Evolutionary conservation across 2,113 vertebrate species (phyloP).

Genomic region (Vicugna pacos): DNA sequence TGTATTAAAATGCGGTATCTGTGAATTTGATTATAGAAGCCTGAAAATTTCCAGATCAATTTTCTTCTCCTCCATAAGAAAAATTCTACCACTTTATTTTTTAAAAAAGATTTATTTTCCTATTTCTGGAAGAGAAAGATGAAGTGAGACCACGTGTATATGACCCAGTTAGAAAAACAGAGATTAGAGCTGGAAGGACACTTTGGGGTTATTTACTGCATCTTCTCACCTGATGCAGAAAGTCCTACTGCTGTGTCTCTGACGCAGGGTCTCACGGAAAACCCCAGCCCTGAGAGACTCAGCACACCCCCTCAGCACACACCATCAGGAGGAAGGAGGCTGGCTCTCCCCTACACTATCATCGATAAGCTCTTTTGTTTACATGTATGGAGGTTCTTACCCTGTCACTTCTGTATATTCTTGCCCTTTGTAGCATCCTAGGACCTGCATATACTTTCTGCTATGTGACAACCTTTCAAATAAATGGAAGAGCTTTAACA

Average conservation of each 20-base stretch:
- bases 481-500: not conserved
- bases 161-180: not conserved
- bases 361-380: not conserved
- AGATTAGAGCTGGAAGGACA: not conserved
- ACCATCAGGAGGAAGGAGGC: not conserved
- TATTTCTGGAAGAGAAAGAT: not conserved
- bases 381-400: not conserved
- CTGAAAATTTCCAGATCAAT: constrained; percentile 19
- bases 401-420: not conserved
- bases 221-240: not conserved
- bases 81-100: not conserved
- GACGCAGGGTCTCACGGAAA: not conserved
- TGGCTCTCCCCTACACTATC: not conserved
- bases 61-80: not conserved
- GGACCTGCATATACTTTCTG: not conserved
- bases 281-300: not conserved
- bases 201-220: not conserved
- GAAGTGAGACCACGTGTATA: not conserved
- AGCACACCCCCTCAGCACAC: not conserved
- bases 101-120: not conserved
- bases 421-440: not conserved
- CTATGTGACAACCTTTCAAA: not conserved
- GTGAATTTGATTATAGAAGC: not conserved
- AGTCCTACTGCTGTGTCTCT: not conserved
- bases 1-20: not conserved